Conservation (phyloP, 2,797 vertebrate genomes). For the Nasua narica region DNA sequence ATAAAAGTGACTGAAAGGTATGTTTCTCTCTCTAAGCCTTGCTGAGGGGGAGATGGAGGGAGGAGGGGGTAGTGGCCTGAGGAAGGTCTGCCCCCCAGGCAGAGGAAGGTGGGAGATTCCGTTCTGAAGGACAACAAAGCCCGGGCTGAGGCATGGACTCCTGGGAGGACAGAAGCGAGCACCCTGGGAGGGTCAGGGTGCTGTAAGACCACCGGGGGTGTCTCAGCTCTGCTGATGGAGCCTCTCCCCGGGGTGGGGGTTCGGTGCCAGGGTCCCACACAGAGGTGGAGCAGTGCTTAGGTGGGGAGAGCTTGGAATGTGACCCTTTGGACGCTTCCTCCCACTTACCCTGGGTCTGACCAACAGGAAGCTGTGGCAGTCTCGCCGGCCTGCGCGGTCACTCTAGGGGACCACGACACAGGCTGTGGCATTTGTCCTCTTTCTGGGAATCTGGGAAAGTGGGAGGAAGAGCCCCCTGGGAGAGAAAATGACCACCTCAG, state of each 20-base stretch:
- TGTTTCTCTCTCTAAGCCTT: constrained; percentile 74
- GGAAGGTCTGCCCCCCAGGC: constrained; percentile 43
- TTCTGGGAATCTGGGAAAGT: background rate
- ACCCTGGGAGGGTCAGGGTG: background rate
- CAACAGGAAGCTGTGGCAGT: background rate
- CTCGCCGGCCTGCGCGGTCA: background rate
- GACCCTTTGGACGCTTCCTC: too few species aligned
- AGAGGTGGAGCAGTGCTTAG: background rate
- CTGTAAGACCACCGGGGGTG: too few species aligned
- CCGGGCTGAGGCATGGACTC: background rate
- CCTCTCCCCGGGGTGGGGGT: background rate
- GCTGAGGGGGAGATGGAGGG: constrained; percentile 73
- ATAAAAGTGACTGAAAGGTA: constrained; percentile 83
- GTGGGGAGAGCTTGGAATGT: background rate
- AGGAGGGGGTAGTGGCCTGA: constrained; percentile 42
- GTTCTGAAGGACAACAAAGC: background rate
- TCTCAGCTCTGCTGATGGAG: background rate
- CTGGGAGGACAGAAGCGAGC: background rate
- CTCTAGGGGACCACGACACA: background rate
- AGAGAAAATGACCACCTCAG: background rate
- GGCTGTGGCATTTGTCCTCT: background rate
- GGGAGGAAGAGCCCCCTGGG: background rate
- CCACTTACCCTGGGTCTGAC: background rate
- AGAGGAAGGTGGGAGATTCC: background rate
- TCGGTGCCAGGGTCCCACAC: background rate